A percentile compares a stretch with the other conserved stretches of the same genome.
Conservation (phyloP, 35 echinoderm and acorn worm species). For the Stichopus chloronotus region DNA sequence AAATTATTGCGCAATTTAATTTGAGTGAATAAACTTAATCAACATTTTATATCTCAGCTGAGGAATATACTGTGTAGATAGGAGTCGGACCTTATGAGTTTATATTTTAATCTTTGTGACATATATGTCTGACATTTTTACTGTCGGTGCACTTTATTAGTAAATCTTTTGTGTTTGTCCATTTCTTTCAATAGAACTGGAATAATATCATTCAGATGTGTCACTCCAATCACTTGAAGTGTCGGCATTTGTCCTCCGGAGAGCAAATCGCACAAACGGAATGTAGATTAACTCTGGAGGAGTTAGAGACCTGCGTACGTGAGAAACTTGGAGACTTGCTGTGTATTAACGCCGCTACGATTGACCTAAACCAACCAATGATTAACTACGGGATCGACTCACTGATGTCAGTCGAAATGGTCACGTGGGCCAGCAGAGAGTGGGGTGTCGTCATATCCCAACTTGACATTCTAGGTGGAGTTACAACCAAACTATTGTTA, state of each 20-base stretch:
- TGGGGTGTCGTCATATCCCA: slow-evolving; percentile 87
- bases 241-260: slow-evolving; percentile 63
- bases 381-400: slow-evolving; percentile 97
- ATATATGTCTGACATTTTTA: too few relatives aligned
- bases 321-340: slow-evolving; percentile 87
- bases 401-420: slow-evolving; percentile 97
- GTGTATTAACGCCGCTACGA: slow-evolving; percentile 76
- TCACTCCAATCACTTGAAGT: slow-evolving; percentile 69
- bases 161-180: background rate
- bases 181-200: slow-evolving; percentile 71
- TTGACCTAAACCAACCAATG: slow-evolving; percentile 91
- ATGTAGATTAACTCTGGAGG: slow-evolving; percentile 52
- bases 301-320: slow-evolving; percentile 54
- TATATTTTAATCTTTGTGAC: too few relatives aligned
- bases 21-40: too few relatives aligned
- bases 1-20: too few relatives aligned
- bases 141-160: background rate
- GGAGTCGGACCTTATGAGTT: too few relatives aligned
- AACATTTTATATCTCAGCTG: too few relatives aligned
- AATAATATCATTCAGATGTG: slow-evolving; percentile 55
- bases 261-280: slow-evolving; percentile 58
- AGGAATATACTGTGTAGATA: too few relatives aligned
- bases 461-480: slow-evolving; percentile 91
- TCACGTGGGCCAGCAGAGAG: slow-evolving; percentile 90
- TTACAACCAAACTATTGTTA: slow-evolving; percentile 79